Evolutionary conservation across 2,797 vertebrate species (phyloP).

Genomic region (Eulemur coronatus): DNA sequence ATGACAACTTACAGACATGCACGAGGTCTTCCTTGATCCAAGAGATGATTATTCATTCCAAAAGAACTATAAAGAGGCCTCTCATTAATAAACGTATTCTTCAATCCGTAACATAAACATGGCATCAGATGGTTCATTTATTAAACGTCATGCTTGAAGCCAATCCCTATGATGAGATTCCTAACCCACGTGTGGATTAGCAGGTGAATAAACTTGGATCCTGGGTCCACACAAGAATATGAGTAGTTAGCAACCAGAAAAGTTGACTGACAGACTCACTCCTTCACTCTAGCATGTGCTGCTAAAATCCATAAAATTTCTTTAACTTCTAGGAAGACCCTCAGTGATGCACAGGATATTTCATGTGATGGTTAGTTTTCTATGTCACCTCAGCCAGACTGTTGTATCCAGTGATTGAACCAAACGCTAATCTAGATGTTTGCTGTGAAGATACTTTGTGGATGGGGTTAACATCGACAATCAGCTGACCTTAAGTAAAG

Average conservation of each 20-base stretch:
- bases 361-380: neutral
- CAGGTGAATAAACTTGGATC: neutral
- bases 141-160: neutral
- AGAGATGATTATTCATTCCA: neutral
- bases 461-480: neutral
- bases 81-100: neutral
- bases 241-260: neutral
- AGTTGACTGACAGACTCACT: neutral
- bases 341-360: neutral
- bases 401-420: neutral
- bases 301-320: neutral
- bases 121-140: neutral
- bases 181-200: neutral
- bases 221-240: neutral
- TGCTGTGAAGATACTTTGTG: neutral
- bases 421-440: neutral
- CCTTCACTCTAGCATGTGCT: neutral
- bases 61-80: neutral
- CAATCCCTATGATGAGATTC: neutral
- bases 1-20: neutral
- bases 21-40: neutral
- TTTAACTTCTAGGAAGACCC: neutral
- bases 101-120: neutral
- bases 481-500: neutral
- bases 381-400: neutral